Conservation (phyloP, 2,888 invertebrate species). For the Euclidia mi region DNA sequence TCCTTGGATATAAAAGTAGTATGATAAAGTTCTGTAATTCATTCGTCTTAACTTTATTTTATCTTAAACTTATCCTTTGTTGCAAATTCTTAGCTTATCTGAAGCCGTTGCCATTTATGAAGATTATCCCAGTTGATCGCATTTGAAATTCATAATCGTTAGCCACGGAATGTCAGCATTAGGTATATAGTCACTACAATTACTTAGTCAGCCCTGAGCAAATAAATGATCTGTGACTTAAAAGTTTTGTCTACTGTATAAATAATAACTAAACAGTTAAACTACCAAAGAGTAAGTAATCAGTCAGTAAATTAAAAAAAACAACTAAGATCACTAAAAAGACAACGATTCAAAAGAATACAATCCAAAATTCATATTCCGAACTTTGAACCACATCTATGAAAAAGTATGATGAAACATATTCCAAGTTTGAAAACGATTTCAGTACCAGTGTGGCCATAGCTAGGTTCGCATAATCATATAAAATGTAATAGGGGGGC, state of each 20-base stretch:
- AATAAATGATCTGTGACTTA: too few species aligned
- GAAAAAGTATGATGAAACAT: background rate
- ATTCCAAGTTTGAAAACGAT: constrained; percentile 2
- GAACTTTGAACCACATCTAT: background rate
- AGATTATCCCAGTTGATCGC: constrained; percentile 1
- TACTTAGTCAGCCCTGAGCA: too few species aligned
- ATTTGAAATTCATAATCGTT: constrained; percentile 4
- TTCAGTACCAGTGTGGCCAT: background rate
- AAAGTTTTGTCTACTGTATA: too few species aligned
- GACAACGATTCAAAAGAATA: too few species aligned
- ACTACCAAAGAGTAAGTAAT: too few species aligned
- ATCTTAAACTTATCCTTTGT: background rate
- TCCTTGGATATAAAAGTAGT: background rate
- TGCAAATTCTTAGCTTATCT: background rate
- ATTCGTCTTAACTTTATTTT: too few species aligned
- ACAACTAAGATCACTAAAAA: too few species aligned
- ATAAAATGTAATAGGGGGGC: constrained; percentile 31
- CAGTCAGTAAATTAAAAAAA: too few species aligned
- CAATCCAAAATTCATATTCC: too few species aligned
- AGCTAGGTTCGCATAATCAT: constrained; percentile 4
- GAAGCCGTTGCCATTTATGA: background rate
- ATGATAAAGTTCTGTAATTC: too few species aligned
- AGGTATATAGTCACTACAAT: too few species aligned
- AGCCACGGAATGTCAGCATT: background rate
- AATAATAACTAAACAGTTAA: too few species aligned